Conservation (phyloP, 2,113 vertebrate genomes). For the Heliornis fulica region DNA sequence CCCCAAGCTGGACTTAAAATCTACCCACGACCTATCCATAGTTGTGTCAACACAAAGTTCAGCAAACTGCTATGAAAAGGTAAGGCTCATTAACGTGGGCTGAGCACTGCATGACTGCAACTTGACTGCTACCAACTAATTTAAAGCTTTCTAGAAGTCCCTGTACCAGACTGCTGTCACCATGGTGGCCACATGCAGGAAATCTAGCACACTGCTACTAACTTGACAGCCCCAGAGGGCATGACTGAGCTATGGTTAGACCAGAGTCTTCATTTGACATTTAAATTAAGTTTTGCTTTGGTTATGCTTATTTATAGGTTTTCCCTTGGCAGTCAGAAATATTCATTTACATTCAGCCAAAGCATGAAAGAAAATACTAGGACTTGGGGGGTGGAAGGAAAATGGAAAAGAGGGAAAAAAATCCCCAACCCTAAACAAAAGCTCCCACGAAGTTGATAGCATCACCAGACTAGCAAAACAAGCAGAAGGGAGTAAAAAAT, state of each 20-base stretch:
- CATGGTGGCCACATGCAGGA: background rate
- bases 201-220: background rate
- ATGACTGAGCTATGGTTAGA: background rate
- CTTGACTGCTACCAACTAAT: background rate
- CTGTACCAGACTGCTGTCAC: background rate
- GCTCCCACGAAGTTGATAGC: background rate
- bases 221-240: background rate
- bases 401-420: background rate
- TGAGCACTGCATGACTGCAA: background rate
- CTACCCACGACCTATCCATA: background rate
- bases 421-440: conserved; percentile 53
- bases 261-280: background rate
- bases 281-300: background rate
- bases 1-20: background rate
- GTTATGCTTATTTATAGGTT: conserved; percentile 43
- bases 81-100: rapidly evolving
- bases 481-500: conserved; percentile 37
- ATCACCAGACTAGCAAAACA: conserved; percentile 47
- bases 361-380: conserved; percentile 49
- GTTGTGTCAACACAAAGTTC: background rate
- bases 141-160: background rate
- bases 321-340: conserved; percentile 28
- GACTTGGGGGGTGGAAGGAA: background rate
- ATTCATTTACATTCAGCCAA: conserved; percentile 63
- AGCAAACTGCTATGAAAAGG: background rate